phyloP scores from a whole-genome alignment of 2,797 vertebrate genomes.

The Lagocephalus sceleratus region DNA sequence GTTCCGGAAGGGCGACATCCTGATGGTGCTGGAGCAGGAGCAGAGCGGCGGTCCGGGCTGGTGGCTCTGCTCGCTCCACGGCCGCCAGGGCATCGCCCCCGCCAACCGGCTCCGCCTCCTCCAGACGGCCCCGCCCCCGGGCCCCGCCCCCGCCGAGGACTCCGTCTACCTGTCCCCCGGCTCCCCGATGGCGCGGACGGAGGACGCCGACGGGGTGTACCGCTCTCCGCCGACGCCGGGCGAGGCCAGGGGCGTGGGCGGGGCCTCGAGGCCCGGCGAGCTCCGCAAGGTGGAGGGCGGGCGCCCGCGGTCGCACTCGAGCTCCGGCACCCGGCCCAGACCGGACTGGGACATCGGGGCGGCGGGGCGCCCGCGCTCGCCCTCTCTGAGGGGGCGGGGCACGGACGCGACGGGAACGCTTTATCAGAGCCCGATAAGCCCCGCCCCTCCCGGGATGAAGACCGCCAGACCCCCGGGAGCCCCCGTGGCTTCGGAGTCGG shows the following conservation, averaged over 20 bases:
- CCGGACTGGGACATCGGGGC: conserved; percentile 73
- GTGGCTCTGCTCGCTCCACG: conserved; percentile 90
- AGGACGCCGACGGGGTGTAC: conserved; percentile 71
- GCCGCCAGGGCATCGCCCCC: conserved; percentile 88
- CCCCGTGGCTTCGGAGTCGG: conserved; percentile 58
- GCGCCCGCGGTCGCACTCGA: conserved; percentile 73
- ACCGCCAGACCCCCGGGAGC: conserved; percentile 58
- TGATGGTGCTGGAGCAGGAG: conserved; percentile 86
- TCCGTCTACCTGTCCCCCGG: conserved; percentile 68
- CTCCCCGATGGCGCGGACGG: conserved; percentile 37
- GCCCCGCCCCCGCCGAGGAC: conserved; percentile 68
- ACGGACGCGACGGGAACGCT: conserved; percentile 62
- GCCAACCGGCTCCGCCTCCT: conserved; percentile 89
- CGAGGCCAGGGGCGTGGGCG: conserved; percentile 55
- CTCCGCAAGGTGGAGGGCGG: conserved; percentile 64
- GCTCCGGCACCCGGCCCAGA: conserved; percentile 72
- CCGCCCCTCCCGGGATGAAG: conserved; percentile 45
- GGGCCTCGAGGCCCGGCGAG: conserved; percentile 57
- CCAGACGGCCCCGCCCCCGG: conserved; percentile 61
- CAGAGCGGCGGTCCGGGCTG: conserved; percentile 81
- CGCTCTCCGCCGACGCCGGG: conserved; percentile 62
- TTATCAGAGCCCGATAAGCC: conserved; percentile 71
- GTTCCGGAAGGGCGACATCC: conserved; percentile 88
- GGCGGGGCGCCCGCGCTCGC: conserved; percentile 71
- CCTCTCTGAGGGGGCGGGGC: conserved; percentile 72